phyloP scores from a whole-genome alignment of 2,113 vertebrate genomes.

The Cynopterus brachyotis region DNA sequence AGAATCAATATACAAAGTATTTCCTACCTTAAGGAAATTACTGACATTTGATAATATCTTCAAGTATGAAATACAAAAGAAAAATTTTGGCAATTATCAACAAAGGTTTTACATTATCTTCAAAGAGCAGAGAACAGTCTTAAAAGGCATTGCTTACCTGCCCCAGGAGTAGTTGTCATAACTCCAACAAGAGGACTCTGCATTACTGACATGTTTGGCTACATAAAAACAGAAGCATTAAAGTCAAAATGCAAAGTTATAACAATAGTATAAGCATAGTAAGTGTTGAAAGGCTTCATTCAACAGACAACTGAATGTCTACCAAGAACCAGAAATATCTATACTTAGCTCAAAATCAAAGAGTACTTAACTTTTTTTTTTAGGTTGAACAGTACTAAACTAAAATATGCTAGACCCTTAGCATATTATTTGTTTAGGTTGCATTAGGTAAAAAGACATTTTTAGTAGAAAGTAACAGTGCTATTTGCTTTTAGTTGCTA shows the following conservation, averaged over 20 bases:
- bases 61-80: slow-evolving; percentile 28
- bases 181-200: slow-evolving; percentile 88
- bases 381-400: background rate
- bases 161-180: slow-evolving; percentile 86
- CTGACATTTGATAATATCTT: background rate
- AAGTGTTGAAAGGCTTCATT: background rate
- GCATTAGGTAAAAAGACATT: background rate
- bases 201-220: slow-evolving; percentile 86
- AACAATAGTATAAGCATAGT: background rate
- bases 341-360: slow-evolving; percentile 3
- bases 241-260: background rate
- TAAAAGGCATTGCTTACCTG: slow-evolving; percentile 81
- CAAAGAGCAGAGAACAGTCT: background rate
- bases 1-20: slow-evolving; percentile 8
- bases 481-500: slow-evolving; percentile 37
- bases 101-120: background rate
- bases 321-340: background rate
- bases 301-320: background rate
- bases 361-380: background rate
- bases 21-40: slow-evolving; percentile 30
- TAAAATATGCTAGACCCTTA: background rate
- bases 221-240: slow-evolving; percentile 60
- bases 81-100: slow-evolving; percentile 23
- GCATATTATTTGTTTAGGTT: background rate
- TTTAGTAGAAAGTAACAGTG: background rate